Evolutionary conservation across 2,113 vertebrate species (phyloP), one percentile per base, ranked within the genome.

Genomic region (Agelaius tricolor): DNA sequence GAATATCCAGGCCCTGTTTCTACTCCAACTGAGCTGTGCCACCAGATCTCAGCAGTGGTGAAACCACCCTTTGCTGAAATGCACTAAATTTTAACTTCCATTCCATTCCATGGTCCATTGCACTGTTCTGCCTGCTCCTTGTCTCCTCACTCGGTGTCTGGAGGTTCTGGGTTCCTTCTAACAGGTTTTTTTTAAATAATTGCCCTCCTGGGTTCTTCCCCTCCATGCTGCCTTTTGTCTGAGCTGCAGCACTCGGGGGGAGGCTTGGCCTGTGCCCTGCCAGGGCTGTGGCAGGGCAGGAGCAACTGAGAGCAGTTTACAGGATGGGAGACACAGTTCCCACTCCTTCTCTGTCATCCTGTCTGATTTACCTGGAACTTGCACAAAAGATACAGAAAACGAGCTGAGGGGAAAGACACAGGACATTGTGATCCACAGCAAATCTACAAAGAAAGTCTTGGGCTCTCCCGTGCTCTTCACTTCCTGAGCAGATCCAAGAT

Each of bases 381-480:
- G 31, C 49, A 69, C 12, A 52, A 66, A 65, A 51, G 18, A 51
- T 13, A 10, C 2, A 33, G 33, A 30, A 19, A 39, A 15, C 0
- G 3, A 16, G 7, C 22, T 49, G 58, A 85, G 27, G 18, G 26
- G 16, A 52, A 68, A 44, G 49, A 18, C 31, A 52, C 15, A 49
- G 63, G 14, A 35, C 28, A 57, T 7, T 24, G 33, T 26, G 52
- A 58, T 11, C 43, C 46, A 26, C n/a, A 62, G 7, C 19, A 77
- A 9, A 18, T 4, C 31, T 10, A 3, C 23, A 14, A 17, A 66
- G 59, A 6, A 0, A 13, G 13, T 8, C 15, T 19, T 20, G 17
- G 26, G 26, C 15, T n/a, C 11, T 61, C 69, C n/a, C 14, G 15
- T 39, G 47, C 52, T 54, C 37, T 58, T 14, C 28, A 20, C 24